Evolutionary conservation across 2,113 vertebrate species (phyloP), one percentile per base, ranked within the genome.

Genomic region (Athene cunicularia): DNA sequence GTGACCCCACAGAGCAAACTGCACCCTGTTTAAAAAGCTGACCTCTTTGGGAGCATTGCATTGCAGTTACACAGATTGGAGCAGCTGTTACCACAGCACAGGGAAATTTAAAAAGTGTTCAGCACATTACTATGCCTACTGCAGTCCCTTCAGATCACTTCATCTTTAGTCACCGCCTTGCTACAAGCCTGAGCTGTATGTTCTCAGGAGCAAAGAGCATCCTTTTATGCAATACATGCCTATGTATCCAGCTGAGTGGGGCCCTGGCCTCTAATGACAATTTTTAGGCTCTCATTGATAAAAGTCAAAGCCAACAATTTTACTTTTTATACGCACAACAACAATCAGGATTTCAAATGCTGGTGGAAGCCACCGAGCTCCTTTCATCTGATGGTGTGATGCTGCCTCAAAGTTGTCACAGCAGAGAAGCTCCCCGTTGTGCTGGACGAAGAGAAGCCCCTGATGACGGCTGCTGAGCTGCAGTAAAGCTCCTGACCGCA

Each of bases 31-130:
- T 35, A 14, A 30, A 22, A 33, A 64, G 19, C 23, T 22, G 47
- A 30, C 41, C 41, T 43, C 47, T 39, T 7, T 14, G 30, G 27
- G 32, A 82, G 19, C 8, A 0, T 18, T 8, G 11, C 41, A 8
- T 4, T 1, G 1, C 0, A 0, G 39, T 8, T 27, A n/a, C 23
- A 11, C 10, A 1, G 6, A 12, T 16, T 32, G 43, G 15, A n/a
- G 62, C 62, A 91, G 80, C 58, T 0, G 1, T 23, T 24, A 8
- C n/a, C 33, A 24, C 70, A 52, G 62, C 24, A 32, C 72, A 8
- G 33, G 39, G 27, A 56, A 85, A 58, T 37, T n/a, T n/a, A n/a
- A 71, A 27, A 43, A 81, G 55, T 13, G 3, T 6, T 62, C 22
- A 15, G 41, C 20, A 18, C 5, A 0, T 52, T 50, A 16, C 32